Conservation (phyloP, 1,140 invertebrate species). For the Rhyzopertha dominica region DNA sequence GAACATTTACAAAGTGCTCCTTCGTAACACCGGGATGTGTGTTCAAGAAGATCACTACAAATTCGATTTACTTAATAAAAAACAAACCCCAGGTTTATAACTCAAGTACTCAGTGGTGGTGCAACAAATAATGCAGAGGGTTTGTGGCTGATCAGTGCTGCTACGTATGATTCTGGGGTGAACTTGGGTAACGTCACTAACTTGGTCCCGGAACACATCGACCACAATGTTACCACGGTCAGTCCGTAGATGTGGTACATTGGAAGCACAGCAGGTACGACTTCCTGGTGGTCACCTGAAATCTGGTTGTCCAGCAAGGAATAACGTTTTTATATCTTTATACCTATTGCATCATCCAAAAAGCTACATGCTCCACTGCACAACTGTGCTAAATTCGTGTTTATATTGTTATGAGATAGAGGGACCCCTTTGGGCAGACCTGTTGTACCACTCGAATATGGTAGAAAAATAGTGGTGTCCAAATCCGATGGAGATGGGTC, state of each 20-base stretch:
- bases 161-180: slow-evolving; percentile 57
- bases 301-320: slow-evolving; percentile 16
- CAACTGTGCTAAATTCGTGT: slow-evolving; percentile 48
- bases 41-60: slow-evolving; percentile 63
- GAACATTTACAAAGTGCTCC: slow-evolving; percentile 53
- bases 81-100: neutral
- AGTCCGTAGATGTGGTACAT: slow-evolving; percentile 85
- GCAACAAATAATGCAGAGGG: slow-evolving; percentile 55
- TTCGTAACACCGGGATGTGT: slow-evolving; percentile 56
- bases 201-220: slow-evolving; percentile 59
- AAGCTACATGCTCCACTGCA: slow-evolving; percentile 14
- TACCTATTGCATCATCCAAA: slow-evolving; percentile 23
- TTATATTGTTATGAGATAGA: slow-evolving; percentile 63
- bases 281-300: slow-evolving; percentile 52
- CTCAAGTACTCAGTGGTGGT: slow-evolving; percentile 53
- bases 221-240: slow-evolving; percentile 50
- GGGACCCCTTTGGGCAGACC: slow-evolving; percentile 85
- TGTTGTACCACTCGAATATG: slow-evolving; percentile 83
- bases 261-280: slow-evolving; percentile 63
- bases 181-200: slow-evolving; percentile 73
- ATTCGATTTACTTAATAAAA: neutral
- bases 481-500: slow-evolving; percentile 42
- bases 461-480: slow-evolving; percentile 53
- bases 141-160: slow-evolving; percentile 53
- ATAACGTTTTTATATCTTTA: slow-evolving; percentile 8